Evolutionary conservation across 1,140 invertebrate genomes (phyloP).

Genomic region (Battus philenor): DNA sequence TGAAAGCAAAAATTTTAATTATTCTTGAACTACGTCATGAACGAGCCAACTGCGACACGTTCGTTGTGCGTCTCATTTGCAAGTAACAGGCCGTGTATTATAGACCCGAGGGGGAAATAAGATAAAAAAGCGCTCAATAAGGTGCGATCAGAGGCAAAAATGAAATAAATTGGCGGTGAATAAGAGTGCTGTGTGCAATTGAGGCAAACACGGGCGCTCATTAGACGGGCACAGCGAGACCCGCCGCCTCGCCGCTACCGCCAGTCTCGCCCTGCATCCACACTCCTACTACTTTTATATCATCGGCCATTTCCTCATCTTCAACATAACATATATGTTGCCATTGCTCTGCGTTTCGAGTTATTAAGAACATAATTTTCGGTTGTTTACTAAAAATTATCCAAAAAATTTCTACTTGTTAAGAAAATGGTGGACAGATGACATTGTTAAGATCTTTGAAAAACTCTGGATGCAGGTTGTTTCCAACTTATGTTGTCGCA

Average conservation of each 20-base stretch:
- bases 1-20: slow-evolving; percentile 62
- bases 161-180: slow-evolving; percentile 74
- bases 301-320: too few species aligned
- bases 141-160: slow-evolving; percentile 74
- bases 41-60: slow-evolving; percentile 55
- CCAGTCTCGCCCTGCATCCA: slow-evolving; percentile 11
- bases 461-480: too few species aligned
- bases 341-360: too few species aligned
- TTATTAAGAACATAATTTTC: too few species aligned
- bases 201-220: slow-evolving; percentile 70
- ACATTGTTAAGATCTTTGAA: too few species aligned
- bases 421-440: too few species aligned
- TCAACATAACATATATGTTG: too few species aligned
- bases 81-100: slow-evolving; percentile 72
- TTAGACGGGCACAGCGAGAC: slow-evolving; percentile 50
- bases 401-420: too few species aligned
- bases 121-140: slow-evolving; percentile 73
- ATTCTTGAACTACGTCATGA: slow-evolving; percentile 63
- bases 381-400: too few species aligned
- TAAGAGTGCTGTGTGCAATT: slow-evolving; percentile 72
- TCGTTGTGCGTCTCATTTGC: slow-evolving; percentile 68
- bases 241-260: slow-evolving; percentile 15
- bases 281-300: too few species aligned
- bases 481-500: too few species aligned
- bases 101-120: slow-evolving; percentile 72